A percentile compares a stretch with the other conserved stretches of the same genome.
Evolutionary conservation across 1,140 invertebrate genomes (phyloP).

Genomic region (Episyrphus balteatus): DNA sequence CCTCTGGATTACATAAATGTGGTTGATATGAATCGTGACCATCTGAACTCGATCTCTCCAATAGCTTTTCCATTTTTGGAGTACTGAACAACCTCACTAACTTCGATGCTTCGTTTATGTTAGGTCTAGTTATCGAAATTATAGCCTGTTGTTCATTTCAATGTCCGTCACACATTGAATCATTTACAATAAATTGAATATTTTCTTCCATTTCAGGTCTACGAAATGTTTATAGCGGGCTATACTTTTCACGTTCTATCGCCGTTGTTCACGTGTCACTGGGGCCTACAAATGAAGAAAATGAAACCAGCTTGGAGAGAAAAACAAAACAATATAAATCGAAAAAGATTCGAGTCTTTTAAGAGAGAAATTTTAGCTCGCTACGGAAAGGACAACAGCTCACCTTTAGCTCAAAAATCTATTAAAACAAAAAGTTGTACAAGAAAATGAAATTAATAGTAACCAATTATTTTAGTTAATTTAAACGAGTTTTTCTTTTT

Average conservation of each 20-base stretch:
- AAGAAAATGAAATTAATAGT: background rate
- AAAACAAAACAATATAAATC: conserved; percentile 70
- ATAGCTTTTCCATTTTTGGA: too few relatives aligned
- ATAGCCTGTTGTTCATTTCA: too few relatives aligned
- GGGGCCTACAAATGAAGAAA: conserved; percentile 70
- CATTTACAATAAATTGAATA: too few relatives aligned
- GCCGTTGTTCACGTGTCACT: conserved; percentile 82
- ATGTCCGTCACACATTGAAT: too few relatives aligned
- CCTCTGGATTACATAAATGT: too few relatives aligned
- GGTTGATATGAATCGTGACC: too few relatives aligned
- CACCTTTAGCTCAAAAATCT: background rate
- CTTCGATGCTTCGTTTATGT: too few relatives aligned
- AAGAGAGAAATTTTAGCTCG: conserved; percentile 71
- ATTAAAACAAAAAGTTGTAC: background rate
- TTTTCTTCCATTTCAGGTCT: conserved; percentile 56
- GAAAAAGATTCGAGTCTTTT: conserved; percentile 70
- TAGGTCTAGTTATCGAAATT: too few relatives aligned
- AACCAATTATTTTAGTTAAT: too few relatives aligned
- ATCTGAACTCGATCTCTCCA: too few relatives aligned
- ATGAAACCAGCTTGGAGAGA: conserved; percentile 71
- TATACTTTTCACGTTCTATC: conserved; percentile 82
- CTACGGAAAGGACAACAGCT: conserved; percentile 44
- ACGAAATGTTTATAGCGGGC: conserved; percentile 86
- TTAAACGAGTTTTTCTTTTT: too few relatives aligned
- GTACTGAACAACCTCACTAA: too few relatives aligned